Conservation (phyloP, 1,140 invertebrate genomes). For the Solenopsis invicta region DNA sequence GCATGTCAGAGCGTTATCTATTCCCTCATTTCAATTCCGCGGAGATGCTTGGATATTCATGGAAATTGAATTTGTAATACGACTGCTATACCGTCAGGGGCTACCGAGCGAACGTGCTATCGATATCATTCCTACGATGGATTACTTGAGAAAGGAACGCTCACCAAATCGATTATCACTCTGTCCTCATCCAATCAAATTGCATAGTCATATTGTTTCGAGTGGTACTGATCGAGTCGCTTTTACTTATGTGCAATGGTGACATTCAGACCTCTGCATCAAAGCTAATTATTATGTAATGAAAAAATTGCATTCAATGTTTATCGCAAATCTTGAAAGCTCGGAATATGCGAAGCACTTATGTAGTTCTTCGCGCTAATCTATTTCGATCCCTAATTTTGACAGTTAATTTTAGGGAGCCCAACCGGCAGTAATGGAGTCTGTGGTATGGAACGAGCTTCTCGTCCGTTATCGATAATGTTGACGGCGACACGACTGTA, state of each 20-base stretch:
- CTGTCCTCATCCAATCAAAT: neutral
- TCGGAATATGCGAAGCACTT: constrained; percentile 5
- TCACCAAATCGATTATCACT: constrained; percentile 15
- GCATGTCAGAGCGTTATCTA: neutral
- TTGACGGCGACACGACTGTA: constrained; percentile 54
- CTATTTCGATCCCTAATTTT: constrained; percentile 78
- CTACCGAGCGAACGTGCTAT: constrained; percentile 21
- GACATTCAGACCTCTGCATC: constrained; percentile 9
- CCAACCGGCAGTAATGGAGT: constrained; percentile 76
- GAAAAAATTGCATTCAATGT: constrained; percentile 46
- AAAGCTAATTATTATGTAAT: constrained; percentile 30
- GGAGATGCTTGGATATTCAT: constrained; percentile 57
- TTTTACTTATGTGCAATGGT: neutral
- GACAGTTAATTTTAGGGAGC: constrained; percentile 76
- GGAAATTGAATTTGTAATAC: constrained; percentile 70
- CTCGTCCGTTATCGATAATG: constrained; percentile 77
- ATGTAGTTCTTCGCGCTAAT: constrained; percentile 66
- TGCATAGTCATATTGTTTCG: neutral
- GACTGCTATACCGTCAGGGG: constrained; percentile 15
- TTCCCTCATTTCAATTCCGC: constrained; percentile 58
- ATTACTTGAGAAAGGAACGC: constrained; percentile 42
- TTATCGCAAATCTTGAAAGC: constrained; percentile 50
- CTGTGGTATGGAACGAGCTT: constrained; percentile 67
- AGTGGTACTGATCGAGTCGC: neutral
- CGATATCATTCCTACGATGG: constrained; percentile 27